These are phyloP conservation scores for Folsomia candida DNA, from an alignment of 2,888 invertebrate species.

Conservation along the genomic window DNA sequence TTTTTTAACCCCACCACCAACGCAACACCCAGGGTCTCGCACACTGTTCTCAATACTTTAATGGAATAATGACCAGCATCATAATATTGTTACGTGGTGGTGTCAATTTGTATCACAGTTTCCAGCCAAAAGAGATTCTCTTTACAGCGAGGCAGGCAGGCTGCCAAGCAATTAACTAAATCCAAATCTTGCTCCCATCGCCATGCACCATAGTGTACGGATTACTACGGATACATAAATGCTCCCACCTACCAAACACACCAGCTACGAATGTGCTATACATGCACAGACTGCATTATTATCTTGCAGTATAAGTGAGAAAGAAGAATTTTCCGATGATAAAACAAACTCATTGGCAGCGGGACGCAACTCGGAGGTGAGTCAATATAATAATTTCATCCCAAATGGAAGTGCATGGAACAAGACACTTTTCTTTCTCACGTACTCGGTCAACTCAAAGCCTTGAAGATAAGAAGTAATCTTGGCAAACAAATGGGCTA, in stretches of 20 bases:
- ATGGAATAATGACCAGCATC: slow-evolving; percentile 7
- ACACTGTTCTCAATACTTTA: not conserved
- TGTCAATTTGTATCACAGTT: slow-evolving; percentile 3
- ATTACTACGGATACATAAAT: not conserved
- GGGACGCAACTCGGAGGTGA: slow-evolving; percentile 9
- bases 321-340: not conserved
- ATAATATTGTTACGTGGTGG: not conserved
- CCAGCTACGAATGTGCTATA: not conserved
- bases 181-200: not conserved
- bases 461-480: not conserved
- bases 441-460: slow-evolving; percentile 5
- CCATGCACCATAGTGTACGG: not conserved
- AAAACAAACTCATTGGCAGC: slow-evolving; percentile 11
- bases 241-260: not conserved
- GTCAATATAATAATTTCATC: slow-evolving; percentile 3
- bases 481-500: slow-evolving; percentile 6
- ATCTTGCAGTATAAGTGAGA: too few relatives aligned
- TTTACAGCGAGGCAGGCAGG: not conserved
- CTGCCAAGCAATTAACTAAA: slow-evolving; percentile 4
- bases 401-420: slow-evolving; percentile 6
- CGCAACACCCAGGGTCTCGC: not conserved
- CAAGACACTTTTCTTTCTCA: not conserved
- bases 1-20: slow-evolving; percentile 20
- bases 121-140: not conserved
- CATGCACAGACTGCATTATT: not conserved